These are phyloP conservation scores for Pandemis cinnamomeana DNA, from an alignment of 2,888 invertebrate species.

Conservation along the genomic window DNA sequence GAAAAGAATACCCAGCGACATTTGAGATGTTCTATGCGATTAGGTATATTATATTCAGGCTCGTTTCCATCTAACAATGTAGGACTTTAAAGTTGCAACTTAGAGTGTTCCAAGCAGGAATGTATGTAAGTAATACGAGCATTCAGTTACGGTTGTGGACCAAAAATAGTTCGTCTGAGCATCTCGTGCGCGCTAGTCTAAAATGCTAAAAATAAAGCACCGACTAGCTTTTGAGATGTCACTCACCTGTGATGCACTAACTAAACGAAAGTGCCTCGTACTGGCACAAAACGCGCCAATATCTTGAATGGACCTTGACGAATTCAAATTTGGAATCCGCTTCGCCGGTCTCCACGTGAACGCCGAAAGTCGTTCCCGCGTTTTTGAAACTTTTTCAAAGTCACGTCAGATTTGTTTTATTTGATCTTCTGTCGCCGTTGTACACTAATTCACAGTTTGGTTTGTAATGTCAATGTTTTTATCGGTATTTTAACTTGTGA, in stretches of 20 bases:
- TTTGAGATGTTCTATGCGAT: background rate
- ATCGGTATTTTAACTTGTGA: constrained; percentile 45
- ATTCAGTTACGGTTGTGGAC: constrained; percentile 70
- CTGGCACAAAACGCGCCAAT: constrained; percentile 67
- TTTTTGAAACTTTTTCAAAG: constrained; percentile 53
- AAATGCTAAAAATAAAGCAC: constrained; percentile 73
- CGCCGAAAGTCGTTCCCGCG: constrained; percentile 64
- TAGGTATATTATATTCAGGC: background rate
- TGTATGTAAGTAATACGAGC: constrained; percentile 72
- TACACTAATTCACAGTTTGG: constrained; percentile 52
- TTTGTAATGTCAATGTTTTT: constrained; percentile 51
- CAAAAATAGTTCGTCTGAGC: constrained; percentile 78
- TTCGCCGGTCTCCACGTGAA: constrained; percentile 67
- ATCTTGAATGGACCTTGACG: constrained; percentile 65
- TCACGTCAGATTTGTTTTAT: constrained; percentile 44
- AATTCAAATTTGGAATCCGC: constrained; percentile 66
- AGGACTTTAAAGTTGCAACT: background rate
- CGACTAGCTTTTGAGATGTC: constrained; percentile 66
- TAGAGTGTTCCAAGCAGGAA: constrained; percentile 23
- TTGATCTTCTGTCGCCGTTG: constrained; percentile 42
- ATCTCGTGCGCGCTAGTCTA: constrained; percentile 60
- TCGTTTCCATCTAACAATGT: background rate
- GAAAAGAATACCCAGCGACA: background rate
- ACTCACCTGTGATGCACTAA: constrained; percentile 73
- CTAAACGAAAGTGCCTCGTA: constrained; percentile 59